Evolutionary conservation across 2,797 vertebrate genomes (phyloP), one percentile per base, ranked within the genome.

Genomic region (Galaxias olidus): DNA sequence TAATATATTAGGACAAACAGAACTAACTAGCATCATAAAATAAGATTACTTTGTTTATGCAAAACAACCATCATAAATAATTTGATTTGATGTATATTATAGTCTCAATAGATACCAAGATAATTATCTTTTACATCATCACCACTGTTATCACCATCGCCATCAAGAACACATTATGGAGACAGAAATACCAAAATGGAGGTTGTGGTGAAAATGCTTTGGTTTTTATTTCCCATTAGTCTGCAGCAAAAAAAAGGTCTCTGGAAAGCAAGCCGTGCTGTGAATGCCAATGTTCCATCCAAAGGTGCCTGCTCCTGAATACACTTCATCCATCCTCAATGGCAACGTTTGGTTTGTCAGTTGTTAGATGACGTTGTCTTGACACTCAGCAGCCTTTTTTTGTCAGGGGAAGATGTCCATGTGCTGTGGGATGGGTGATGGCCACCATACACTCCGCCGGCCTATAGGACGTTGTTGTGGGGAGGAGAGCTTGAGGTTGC

Each of bases 281-380:
- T 63, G 55, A 83, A 78, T 77, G 61, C 17, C 48, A 49, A 61
- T 72, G 69, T 80, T 73, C 77, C 66, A 69, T 40, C 63, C 9
- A 30, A 30, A 12, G 18, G 17, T 30, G 13, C 30, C 14, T 45
- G n/a, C 42, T 61, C 14, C 14, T 61, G 71, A 78, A 82, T 69
- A 73, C 11, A 70, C 63, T 76, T 71, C 52, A 63, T 72, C 60
- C 46, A 50, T 51, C 62, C 18, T 64, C 55, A 68, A 56, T 18
- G 57, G 20, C 5, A 0, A 66, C 70, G 53, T 10, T 44, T 49
- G 70, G 66, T 50, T 49, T 72, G 66, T 50, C 46, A 41, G 14
- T 57, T 1, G 17, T 42, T n/a, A 18, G 59, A 20, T 71, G 71
- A 76, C 84, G 73, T 81, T 84, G 74, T 11, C 20, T 59, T 73